Percentiles rank a stretch among this genome's conserved stretches.
Evolutionary conservation across 2,113 vertebrate genomes (phyloP).

Genomic region (Lipophrys pholis): DNA sequence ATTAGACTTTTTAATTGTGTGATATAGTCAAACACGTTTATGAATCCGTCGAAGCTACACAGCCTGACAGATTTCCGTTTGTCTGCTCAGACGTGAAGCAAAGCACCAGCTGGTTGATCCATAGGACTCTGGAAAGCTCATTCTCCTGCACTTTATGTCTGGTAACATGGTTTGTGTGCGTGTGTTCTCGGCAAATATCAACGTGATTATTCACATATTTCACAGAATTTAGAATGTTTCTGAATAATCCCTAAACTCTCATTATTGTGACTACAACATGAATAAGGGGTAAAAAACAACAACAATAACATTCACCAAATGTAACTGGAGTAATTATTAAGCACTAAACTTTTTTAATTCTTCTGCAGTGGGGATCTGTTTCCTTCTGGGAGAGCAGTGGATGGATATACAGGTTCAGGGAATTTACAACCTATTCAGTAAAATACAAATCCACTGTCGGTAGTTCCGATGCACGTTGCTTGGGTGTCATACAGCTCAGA

Average conservation of each 20-base stretch:
- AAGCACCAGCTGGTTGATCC: constrained; percentile 50
- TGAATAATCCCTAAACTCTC: neutral
- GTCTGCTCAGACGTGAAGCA: constrained; percentile 47
- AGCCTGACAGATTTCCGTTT: constrained; percentile 54
- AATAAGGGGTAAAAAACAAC: too few relatives aligned
- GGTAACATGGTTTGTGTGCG: constrained; percentile 10
- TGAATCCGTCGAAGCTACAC: constrained; percentile 6
- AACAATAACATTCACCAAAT: too few relatives aligned
- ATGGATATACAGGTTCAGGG: too few relatives aligned
- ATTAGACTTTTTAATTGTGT: constrained; percentile 23
- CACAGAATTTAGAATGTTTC: neutral
- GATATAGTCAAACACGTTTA: constrained; percentile 4
- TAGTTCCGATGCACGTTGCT: too few relatives aligned
- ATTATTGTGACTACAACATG: too few relatives aligned
- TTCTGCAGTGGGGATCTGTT: neutral
- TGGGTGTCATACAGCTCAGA: neutral
- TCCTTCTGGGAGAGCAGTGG: neutral
- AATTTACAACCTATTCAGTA: neutral
- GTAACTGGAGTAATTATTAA: too few relatives aligned
- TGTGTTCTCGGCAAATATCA: neutral
- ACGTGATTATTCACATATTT: neutral
- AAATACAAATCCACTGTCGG: neutral
- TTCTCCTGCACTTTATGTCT: constrained; percentile 49
- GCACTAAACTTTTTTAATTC: too few relatives aligned
- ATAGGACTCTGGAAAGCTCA: constrained; percentile 64